phyloP scores from a whole-genome alignment of 2,888 invertebrate species.

The Lissocephala sabroskyi region DNA sequence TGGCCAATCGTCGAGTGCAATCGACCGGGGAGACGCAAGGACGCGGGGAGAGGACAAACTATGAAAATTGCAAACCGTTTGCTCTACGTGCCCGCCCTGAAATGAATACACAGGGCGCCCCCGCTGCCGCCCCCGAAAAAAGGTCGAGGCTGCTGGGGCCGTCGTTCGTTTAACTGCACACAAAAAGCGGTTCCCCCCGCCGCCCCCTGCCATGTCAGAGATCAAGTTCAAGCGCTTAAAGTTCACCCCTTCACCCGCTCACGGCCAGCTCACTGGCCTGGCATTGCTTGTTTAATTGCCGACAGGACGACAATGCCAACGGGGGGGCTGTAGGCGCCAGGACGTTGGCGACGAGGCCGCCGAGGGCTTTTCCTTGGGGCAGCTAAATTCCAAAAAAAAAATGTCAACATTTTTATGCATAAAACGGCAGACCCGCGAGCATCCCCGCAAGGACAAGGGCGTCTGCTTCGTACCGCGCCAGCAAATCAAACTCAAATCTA shows the following conservation, averaged over 20 bases:
- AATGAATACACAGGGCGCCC: slow-evolving; percentile 1
- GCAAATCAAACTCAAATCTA: neutral
- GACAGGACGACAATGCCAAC: slow-evolving; percentile 13
- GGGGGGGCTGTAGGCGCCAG: slow-evolving; percentile 33
- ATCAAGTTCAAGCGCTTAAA: slow-evolving; percentile 53
- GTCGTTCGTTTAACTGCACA: slow-evolving; percentile 20
- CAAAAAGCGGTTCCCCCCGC: too few relatives aligned
- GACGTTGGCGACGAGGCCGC: slow-evolving; percentile 25
- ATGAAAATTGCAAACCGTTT: slow-evolving; percentile 19
- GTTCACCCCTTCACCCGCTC: slow-evolving; percentile 1
- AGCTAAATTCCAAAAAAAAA: neutral
- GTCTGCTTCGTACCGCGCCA: neutral
- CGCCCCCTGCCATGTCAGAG: neutral
- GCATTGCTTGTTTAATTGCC: slow-evolving; percentile 15
- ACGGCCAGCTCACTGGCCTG: too few relatives aligned
- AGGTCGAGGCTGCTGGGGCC: slow-evolving; percentile 33
- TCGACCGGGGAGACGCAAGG: neutral
- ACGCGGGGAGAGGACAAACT: too few relatives aligned
- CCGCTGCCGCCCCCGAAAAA: neutral
- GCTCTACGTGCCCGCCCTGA: slow-evolving; percentile 29
- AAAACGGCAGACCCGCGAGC: neutral
- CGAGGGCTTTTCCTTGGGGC: neutral
- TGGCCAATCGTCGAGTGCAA: neutral
- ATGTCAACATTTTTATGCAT: slow-evolving; percentile 1
- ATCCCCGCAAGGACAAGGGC: slow-evolving; percentile 1